A percentile compares a stretch with the other conserved stretches of the same genome.
phyloP scores from a whole-genome alignment of 2,888 invertebrate genomes.

The Volucella inflata region DNA sequence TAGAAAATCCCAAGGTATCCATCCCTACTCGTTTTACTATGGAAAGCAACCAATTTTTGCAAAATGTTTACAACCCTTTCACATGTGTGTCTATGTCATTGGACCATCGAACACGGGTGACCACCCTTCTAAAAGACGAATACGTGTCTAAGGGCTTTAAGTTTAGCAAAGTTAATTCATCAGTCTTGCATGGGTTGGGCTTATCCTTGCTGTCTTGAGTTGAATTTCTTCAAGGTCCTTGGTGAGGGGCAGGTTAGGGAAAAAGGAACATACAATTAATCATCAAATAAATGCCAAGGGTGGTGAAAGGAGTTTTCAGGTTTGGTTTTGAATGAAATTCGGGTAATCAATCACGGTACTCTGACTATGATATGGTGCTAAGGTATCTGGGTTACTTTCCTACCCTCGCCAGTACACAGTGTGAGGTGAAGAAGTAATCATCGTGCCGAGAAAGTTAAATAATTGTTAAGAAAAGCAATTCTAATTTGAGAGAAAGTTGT shows the following conservation, averaged over 20 bases:
- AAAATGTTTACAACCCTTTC: too few species aligned
- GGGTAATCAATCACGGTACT: slow-evolving; percentile 57
- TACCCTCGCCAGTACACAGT: too few species aligned
- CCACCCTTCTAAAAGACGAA: too few species aligned
- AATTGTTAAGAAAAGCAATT: slow-evolving; percentile 28
- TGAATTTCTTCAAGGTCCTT: neutral
- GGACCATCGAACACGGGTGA: too few species aligned
- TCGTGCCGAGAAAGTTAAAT: slow-evolving; percentile 35
- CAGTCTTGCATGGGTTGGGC: too few species aligned
- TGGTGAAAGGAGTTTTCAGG: neutral
- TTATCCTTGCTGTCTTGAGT: too few species aligned
- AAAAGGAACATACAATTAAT: slow-evolving; percentile 30
- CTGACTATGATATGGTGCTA: neutral
- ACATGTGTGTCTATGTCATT: too few species aligned
- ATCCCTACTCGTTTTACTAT: too few species aligned
- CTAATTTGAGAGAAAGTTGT: slow-evolving; percentile 10
- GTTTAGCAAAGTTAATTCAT: too few species aligned
- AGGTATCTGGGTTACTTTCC: neutral
- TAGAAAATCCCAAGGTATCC: too few species aligned
- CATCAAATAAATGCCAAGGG: slow-evolving; percentile 8
- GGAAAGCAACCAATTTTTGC: too few species aligned
- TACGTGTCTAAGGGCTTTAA: too few species aligned
- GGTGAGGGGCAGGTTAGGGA: neutral
- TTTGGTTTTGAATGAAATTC: slow-evolving; percentile 43
- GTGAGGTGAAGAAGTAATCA: slow-evolving; percentile 38